Evolutionary conservation across 2,797 vertebrate genomes (phyloP).

Genomic region (Hozukius guyotensis): DNA sequence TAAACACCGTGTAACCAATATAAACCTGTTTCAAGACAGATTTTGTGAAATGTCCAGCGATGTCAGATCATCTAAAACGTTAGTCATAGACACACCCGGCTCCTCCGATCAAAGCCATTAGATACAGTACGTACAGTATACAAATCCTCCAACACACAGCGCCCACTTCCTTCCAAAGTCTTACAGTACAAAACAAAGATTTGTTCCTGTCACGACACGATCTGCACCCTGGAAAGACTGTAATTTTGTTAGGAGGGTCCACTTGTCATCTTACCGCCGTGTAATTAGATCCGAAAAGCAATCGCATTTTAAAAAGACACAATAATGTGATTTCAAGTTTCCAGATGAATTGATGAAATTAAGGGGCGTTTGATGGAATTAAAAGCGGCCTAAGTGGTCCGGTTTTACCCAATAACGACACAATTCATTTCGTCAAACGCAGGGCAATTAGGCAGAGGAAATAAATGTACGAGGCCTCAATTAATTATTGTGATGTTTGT

Average conservation of each 20-base stretch:
- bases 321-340: constrained; percentile 68
- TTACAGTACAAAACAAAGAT: constrained; percentile 32
- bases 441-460: neutral
- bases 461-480: neutral
- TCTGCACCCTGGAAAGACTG: constrained; percentile 2
- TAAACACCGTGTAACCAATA: neutral
- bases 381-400: constrained; percentile 35
- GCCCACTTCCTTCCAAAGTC: constrained; percentile 3
- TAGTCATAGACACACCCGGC: neutral
- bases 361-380: constrained; percentile 50
- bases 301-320: constrained; percentile 63
- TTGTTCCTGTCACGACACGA: constrained; percentile 47
- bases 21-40: neutral
- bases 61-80: constrained; percentile 1
- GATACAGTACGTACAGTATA: neutral
- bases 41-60: neutral
- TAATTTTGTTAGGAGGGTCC: constrained; percentile 48
- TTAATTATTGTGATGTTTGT: neutral
- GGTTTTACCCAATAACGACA: constrained; percentile 9
- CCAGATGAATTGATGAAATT: constrained; percentile 60
- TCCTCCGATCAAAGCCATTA: constrained; percentile 1
- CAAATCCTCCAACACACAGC: neutral
- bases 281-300: constrained; percentile 60
- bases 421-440: constrained; percentile 2
- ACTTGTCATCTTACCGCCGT: constrained; percentile 58